phyloP scores from a whole-genome alignment of 2,113 vertebrate genomes.

The Thymallus thymallus region DNA sequence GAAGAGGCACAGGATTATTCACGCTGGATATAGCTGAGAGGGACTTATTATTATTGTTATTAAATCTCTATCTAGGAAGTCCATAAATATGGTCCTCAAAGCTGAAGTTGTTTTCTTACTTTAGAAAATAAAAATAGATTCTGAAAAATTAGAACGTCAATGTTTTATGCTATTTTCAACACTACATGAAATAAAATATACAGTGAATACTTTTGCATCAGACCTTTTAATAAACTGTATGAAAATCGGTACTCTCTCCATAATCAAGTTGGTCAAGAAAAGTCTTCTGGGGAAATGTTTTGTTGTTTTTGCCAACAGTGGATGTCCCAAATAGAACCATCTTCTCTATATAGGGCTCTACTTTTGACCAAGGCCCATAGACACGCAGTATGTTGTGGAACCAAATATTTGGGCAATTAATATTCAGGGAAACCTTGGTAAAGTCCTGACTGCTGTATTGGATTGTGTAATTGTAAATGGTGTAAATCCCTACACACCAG shows the following conservation, averaged over 20 bases:
- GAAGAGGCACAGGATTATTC: slow-evolving; percentile 17
- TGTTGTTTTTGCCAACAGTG: not conserved
- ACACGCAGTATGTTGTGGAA: not conserved
- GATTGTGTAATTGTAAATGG: not conserved
- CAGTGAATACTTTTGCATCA: too few relatives aligned
- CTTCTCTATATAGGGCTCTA: too few relatives aligned
- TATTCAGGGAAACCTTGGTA: not conserved
- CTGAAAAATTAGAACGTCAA: not conserved
- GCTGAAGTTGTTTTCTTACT: not conserved
- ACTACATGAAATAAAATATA: too few relatives aligned
- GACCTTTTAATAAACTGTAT: not conserved
- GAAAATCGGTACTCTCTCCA: not conserved
- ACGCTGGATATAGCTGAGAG: not conserved
- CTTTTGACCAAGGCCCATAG: too few relatives aligned
- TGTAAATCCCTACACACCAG: not conserved
- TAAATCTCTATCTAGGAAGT: not conserved
- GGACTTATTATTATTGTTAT: not conserved
- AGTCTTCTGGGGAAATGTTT: not conserved
- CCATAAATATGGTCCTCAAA: not conserved
- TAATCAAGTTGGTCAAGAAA: too few relatives aligned
- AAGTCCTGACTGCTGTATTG: not conserved
- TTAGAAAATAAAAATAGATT: not conserved
- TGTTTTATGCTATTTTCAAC: not conserved
- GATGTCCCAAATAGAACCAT: too few relatives aligned
- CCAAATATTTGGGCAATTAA: not conserved